Evolutionary conservation across 2,888 invertebrate genomes (phyloP).

Genomic region (Apamea epomidion): DNA sequence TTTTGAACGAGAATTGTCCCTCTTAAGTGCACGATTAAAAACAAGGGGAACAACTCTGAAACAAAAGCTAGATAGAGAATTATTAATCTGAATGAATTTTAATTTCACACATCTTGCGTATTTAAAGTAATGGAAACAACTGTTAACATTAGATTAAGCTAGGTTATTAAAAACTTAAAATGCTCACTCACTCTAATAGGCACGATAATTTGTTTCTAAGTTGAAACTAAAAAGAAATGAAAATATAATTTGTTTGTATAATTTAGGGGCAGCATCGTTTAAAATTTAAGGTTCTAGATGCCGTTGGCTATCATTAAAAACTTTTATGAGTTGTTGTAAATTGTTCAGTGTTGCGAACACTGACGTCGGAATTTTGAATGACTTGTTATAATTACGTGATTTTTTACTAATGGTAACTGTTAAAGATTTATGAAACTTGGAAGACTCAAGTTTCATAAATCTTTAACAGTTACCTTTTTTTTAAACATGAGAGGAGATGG

Average conservation of each 20-base stretch:
- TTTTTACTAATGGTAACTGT: conserved; percentile 34
- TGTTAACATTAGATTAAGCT: conserved; percentile 29
- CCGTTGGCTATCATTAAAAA: conserved; percentile 79
- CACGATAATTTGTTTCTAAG: conserved; percentile 41
- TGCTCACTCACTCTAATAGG: conserved; percentile 26
- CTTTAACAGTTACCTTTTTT: neutral
- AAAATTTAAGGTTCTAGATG: conserved; percentile 75
- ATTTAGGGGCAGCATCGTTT: conserved; percentile 69
- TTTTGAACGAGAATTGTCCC: too few relatives aligned
- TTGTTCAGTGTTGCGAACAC: conserved; percentile 73
- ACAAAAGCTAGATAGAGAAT: conserved; percentile 21
- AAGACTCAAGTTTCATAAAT: too few relatives aligned
- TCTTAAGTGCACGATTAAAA: too few relatives aligned
- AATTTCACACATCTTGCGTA: conserved; percentile 47
- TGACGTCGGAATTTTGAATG: conserved; percentile 76
- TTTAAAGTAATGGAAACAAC: conserved; percentile 45
- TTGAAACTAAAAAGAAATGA: conserved; percentile 30
- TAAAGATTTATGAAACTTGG: conserved; percentile 33
- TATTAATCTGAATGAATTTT: conserved; percentile 21
- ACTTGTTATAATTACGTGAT: conserved; percentile 63
- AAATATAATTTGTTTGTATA: conserved; percentile 67
- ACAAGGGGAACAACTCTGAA: neutral
- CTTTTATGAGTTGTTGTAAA: conserved; percentile 79
- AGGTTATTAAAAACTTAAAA: conserved; percentile 35
- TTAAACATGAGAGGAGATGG: neutral